Conservation (phyloP, 2,113 vertebrate species). For the Ginglymostoma cirratum region DNA sequence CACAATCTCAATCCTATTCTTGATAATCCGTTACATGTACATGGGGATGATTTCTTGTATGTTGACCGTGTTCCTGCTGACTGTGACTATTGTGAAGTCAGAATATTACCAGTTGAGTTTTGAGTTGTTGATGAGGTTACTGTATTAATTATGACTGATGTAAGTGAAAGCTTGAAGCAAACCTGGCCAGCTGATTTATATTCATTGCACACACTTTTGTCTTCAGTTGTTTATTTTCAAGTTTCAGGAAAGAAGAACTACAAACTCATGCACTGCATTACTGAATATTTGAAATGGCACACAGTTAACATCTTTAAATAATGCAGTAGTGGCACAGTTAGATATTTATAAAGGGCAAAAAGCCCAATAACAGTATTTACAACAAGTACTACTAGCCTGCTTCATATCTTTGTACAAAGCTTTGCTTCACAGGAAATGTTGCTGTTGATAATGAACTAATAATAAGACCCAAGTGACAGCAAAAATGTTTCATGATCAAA, state of each 20-base stretch:
- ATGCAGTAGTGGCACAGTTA: background rate
- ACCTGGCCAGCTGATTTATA: background rate
- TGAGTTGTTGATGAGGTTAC: background rate
- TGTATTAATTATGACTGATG: background rate
- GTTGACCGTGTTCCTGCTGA: background rate
- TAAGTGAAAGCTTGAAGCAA: background rate
- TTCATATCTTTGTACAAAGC: background rate
- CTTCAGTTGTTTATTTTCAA: constrained; percentile 6
- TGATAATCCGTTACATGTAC: background rate
- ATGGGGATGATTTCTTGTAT: background rate
- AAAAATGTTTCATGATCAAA: background rate
- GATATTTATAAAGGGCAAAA: background rate
- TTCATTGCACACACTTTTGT: background rate
- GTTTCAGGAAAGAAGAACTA: background rate
- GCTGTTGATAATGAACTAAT: background rate
- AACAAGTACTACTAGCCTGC: background rate
- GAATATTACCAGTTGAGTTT: background rate
- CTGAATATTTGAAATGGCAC: background rate
- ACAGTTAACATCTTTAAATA: background rate
- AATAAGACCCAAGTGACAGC: background rate
- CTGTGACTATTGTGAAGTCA: background rate
- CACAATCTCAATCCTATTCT: background rate
- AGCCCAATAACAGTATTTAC: background rate
- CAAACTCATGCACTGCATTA: background rate
- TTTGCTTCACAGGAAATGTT: background rate